phyloP scores from a whole-genome alignment of 2,113 vertebrate species.

The Ictalurus furcatus region DNA sequence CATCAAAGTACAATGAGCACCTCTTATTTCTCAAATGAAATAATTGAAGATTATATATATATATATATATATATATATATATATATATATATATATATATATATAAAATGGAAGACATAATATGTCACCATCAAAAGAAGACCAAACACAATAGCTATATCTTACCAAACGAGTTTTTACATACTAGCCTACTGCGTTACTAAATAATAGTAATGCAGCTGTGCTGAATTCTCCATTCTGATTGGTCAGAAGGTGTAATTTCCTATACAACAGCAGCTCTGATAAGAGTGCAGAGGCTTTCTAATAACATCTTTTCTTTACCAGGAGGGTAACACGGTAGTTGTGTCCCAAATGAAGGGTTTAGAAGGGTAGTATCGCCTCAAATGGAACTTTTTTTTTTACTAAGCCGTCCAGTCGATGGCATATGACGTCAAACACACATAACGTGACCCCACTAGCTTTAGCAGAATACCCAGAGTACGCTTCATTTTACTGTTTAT shows the following conservation, averaged over 20 bases:
- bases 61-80: too few species aligned
- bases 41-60: background rate
- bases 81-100: background rate
- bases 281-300: background rate
- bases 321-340: background rate
- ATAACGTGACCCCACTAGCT: too few species aligned
- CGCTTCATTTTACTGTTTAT: too few species aligned
- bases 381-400: too few species aligned
- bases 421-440: too few species aligned
- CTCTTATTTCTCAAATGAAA: background rate
- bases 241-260: background rate
- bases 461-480: too few species aligned
- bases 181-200: background rate
- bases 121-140: background rate
- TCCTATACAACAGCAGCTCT: background rate
- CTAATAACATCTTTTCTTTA: background rate
- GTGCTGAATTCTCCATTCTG: background rate
- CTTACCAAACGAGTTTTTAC: background rate
- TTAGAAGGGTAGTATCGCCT: too few species aligned
- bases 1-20: background rate
- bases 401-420: too few species aligned
- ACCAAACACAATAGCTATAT: background rate
- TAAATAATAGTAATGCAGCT: background rate
- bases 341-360: too few species aligned
- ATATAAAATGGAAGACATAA: background rate